phyloP scores from a whole-genome alignment of 2,797 vertebrate species.

The Atherinosoma microstoma region DNA sequence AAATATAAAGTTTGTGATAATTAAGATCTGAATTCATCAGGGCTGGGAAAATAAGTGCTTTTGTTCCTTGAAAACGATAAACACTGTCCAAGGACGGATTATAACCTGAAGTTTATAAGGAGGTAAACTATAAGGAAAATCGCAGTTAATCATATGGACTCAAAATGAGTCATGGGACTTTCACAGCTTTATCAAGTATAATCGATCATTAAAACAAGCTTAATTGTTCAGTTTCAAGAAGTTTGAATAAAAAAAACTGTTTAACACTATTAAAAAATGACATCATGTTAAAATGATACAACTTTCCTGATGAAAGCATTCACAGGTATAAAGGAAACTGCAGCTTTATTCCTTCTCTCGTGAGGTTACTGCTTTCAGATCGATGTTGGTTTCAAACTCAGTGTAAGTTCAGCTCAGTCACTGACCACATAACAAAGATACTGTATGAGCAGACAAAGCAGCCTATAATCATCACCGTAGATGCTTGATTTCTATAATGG shows the following conservation, averaged over 20 bases:
- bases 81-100: no score
- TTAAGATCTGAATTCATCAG: not conserved
- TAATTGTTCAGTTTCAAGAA: not conserved
- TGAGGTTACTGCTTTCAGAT: not conserved
- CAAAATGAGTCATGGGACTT: no score
- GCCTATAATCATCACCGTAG: constrained; percentile 33
- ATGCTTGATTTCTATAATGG: constrained; percentile 64
- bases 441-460: constrained; percentile 34
- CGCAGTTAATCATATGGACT: no score
- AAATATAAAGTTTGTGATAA: not conserved
- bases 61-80: no score
- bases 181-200: not conserved
- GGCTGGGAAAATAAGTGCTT: no score
- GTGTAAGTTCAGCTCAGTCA: constrained; percentile 34
- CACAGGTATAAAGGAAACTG: not conserved
- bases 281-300: not conserved
- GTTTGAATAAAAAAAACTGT: not conserved
- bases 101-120: no score
- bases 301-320: not conserved
- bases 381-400: constrained; percentile 2
- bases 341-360: no score
- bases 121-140: no score
- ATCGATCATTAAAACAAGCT: not conserved
- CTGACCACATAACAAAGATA: constrained; percentile 21
- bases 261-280: not conserved